Evolutionary conservation across 1,140 invertebrate species (phyloP).

Genomic region (Diorhabda carinulata): DNA sequence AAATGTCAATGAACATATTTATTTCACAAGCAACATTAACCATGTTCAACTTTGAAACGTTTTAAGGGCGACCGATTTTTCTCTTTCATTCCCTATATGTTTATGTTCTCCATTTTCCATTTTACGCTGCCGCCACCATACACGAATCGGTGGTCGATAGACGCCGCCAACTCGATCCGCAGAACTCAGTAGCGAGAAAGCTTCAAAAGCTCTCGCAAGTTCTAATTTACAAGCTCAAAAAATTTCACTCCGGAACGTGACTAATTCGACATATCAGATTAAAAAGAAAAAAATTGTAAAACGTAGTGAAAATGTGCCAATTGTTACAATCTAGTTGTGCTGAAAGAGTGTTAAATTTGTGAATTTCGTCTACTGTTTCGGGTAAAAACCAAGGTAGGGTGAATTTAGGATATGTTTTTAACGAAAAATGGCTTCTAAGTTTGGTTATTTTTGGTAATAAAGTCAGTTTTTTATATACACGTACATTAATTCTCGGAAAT

Average conservation of each 20-base stretch:
- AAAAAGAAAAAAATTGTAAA: neutral
- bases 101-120: neutral
- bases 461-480: neutral
- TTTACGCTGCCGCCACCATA: neutral
- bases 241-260: neutral
- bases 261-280: neutral
- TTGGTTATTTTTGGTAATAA: neutral
- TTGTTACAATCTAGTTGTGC: neutral
- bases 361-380: neutral
- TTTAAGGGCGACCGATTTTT: neutral
- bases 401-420: neutral
- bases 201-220: conserved; percentile 1
- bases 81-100: neutral
- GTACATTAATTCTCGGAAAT: too few relatives aligned
- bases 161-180: neutral
- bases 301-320: neutral
- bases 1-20: too few relatives aligned
- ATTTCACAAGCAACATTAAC: too few relatives aligned
- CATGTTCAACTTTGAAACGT: neutral
- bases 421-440: neutral
- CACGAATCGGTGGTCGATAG: neutral
- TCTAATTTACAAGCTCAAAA: neutral
- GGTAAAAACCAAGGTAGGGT: neutral
- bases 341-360: neutral
- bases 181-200: conserved; percentile 1